Percentiles rank a stretch among this genome's conserved stretches.
These are phyloP conservation scores for Hycleus cichorii DNA, from an alignment of 1,140 invertebrate genomes.

Conservation along the genomic window DNA sequence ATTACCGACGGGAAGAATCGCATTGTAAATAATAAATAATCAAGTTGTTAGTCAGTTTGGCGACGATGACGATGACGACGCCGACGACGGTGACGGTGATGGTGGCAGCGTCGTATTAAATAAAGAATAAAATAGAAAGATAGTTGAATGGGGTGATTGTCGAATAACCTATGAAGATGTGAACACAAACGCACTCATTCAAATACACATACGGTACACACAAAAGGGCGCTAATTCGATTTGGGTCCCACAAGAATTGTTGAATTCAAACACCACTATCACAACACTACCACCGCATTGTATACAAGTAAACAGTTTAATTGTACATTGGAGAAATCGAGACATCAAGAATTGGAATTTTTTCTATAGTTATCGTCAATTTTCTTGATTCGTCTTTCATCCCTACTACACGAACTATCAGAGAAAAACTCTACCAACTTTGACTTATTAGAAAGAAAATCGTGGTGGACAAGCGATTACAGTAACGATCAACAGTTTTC, in stretches of 20 bases:
- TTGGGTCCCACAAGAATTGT: background rate
- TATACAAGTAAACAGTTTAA: too few relatives aligned
- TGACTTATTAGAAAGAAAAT: constrained; percentile 34
- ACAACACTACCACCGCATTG: too few relatives aligned
- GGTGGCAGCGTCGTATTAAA: constrained; percentile 4
- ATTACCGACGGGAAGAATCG: constrained; percentile 29
- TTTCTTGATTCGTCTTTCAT: too few relatives aligned
- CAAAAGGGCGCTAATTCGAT: constrained; percentile 17
- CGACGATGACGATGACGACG: constrained; percentile 20
- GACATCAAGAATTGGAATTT: too few relatives aligned
- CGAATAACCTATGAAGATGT: constrained; percentile 5
- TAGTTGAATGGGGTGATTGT: too few relatives aligned
- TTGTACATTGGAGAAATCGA: too few relatives aligned
- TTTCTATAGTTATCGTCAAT: too few relatives aligned
- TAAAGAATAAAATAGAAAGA: too few relatives aligned
- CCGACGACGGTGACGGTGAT: constrained; percentile 18
- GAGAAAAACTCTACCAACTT: too few relatives aligned
- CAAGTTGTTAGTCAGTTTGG: constrained; percentile 30
- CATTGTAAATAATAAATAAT: constrained; percentile 33
- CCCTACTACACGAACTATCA: too few relatives aligned
- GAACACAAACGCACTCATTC: background rate
- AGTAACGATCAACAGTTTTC: constrained; percentile 29
- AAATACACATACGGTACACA: too few relatives aligned
- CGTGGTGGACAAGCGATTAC: constrained; percentile 35
- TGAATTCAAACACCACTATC: too few relatives aligned